Base-by-base conservation (phyloP, 2,797 vertebrate species). In the Hylomyscus alleni region DNA sequence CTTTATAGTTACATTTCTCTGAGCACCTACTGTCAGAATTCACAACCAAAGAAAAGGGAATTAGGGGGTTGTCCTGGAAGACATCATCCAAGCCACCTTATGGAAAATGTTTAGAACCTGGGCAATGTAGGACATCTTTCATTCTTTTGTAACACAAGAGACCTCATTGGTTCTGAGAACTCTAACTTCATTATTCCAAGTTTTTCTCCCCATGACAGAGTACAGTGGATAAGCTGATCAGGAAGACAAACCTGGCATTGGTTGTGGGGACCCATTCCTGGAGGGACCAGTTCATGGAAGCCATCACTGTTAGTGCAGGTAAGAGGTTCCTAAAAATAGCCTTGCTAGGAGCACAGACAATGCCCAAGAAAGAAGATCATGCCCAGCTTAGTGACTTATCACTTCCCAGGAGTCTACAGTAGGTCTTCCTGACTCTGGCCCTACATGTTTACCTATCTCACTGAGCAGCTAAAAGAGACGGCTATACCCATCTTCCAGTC, bases 271-370 rank as follows among this genome's bases (percentile, higher is more conserved):
- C 99, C 19, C 99, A 99, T 98, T 99, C 99, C 89, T 99, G 99
- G 99, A 99, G 99, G 98, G 99, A 99, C 97, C 99, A 99, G 98
- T 99, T 99, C 98, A 98, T 99, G 99, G 99, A 99, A 98, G 99
- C 99, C 97, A 99, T 99, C 94, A 99, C 99, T 40, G 99, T 99
- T 99, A 99, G 99, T 6, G 99, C 99, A 99, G 99, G 99, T 99
- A 98, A 98, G 97, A 88, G 76, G 54, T 17, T 5, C 50, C 72
- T 97, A 89, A 0, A 31, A 20, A 26, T 15, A 34, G 58, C 73
- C 34, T 65, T 72, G 40, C 80, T 81, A 50, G 44, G 85, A 89
- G 87, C 89, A 80, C 54, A n/a, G 82, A 7, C 19, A 31, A 3
- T 11, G 44, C 12, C 47, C 24, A 62, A 84, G 52, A 94, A 85